Conservation (phyloP, 2,797 vertebrate species). For the Melopsittacus undulatus region DNA sequence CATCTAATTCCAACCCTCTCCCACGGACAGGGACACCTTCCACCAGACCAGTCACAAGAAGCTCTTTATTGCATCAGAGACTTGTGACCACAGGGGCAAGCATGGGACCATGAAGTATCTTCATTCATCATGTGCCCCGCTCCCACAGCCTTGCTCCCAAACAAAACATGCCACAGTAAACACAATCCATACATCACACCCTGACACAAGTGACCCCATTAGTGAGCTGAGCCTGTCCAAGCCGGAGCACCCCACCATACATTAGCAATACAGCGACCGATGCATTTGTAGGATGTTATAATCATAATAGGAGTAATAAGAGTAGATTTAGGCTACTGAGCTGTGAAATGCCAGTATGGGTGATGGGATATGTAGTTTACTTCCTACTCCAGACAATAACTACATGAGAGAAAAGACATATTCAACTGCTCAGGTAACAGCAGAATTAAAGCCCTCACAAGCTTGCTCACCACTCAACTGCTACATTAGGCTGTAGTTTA, state of each 20-base stretch:
- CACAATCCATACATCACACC: slow-evolving; percentile 85
- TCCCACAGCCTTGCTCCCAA: slow-evolving; percentile 77
- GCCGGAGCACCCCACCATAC: slow-evolving; percentile 16
- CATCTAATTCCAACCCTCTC: neutral
- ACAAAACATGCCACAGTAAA: slow-evolving; percentile 86
- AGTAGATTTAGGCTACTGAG: neutral
- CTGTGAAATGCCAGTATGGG: neutral
- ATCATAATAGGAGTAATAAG: neutral
- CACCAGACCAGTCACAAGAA: neutral
- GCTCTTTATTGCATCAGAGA: slow-evolving; percentile 36
- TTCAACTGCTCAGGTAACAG: slow-evolving; percentile 23
- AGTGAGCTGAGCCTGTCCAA: slow-evolving; percentile 52
- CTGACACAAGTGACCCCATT: slow-evolving; percentile 73
- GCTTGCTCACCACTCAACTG: neutral
- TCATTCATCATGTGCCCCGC: slow-evolving; percentile 84
- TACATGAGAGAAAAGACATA: neutral
- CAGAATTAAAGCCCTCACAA: neutral
- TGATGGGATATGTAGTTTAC: neutral
- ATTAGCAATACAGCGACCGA: slow-evolving; percentile 30
- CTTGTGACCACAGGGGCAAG: slow-evolving; percentile 76
- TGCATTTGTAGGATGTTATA: neutral
- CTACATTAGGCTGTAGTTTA: neutral
- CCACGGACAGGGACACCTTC: neutral
- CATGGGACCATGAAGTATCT: slow-evolving; percentile 79
- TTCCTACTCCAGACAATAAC: neutral